phyloP scores from a whole-genome alignment of 2,113 vertebrate genomes.

The Tyto alba region DNA sequence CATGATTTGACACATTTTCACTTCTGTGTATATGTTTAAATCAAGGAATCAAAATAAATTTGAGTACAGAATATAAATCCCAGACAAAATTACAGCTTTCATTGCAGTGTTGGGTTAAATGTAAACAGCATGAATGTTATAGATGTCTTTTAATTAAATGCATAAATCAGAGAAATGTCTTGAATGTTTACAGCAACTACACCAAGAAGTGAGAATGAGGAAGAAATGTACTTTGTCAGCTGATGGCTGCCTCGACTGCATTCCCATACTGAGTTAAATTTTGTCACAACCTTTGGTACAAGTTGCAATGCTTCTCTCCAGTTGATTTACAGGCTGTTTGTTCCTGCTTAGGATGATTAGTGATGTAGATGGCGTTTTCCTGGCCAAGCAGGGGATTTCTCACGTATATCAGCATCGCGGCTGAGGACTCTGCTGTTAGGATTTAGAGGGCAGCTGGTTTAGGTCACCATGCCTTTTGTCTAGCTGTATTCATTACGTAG shows the following conservation, averaged over 20 bases:
- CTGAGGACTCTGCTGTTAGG: neutral
- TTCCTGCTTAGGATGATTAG: neutral
- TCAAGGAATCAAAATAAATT: constrained; percentile 26
- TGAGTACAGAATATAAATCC: constrained; percentile 13
- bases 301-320: neutral
- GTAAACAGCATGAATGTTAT: constrained; percentile 10
- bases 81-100: constrained; percentile 28
- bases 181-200: neutral
- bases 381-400: neutral
- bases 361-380: neutral
- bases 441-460: neutral
- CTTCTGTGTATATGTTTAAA: constrained; percentile 22
- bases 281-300: constrained; percentile 6
- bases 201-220: constrained; percentile 8
- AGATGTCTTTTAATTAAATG: constrained; percentile 29
- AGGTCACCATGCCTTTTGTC: neutral
- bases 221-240: neutral
- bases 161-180: constrained; percentile 4
- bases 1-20: constrained; percentile 46
- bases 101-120: neutral
- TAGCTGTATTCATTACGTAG: neutral
- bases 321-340: constrained; percentile 12
- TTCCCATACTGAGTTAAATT: neutral
- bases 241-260: neutral
- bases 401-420: neutral